Percentiles rank a stretch among this genome's conserved stretches.
Evolutionary conservation across 2,888 invertebrate genomes (phyloP).

Genomic region (Helicoverpa assulta): DNA sequence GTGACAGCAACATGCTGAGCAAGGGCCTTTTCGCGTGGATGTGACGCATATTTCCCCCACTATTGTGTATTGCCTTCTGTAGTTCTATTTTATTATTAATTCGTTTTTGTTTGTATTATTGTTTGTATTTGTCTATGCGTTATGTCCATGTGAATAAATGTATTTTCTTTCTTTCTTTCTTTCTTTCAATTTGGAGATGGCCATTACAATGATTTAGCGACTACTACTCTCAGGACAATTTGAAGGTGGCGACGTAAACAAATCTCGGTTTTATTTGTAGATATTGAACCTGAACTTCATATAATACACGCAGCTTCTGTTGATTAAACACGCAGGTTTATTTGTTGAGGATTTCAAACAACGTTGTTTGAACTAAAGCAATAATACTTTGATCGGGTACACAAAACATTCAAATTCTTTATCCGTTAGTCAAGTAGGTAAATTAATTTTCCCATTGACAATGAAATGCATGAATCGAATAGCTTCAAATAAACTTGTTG

Average conservation of each 20-base stretch:
- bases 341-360: background rate
- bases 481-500: slow-evolving; percentile 25
- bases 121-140: no score
- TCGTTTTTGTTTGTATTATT: no score
- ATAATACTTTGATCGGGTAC: background rate
- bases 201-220: slow-evolving; percentile 51
- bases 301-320: background rate
- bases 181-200: slow-evolving; percentile 54
- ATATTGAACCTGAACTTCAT: slow-evolving; percentile 6
- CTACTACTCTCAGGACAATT: slow-evolving; percentile 46
- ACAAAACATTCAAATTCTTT: background rate
- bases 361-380: no score
- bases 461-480: background rate
- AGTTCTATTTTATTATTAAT: no score
- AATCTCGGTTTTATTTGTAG: slow-evolving; percentile 11
- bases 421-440: background rate
- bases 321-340: background rate
- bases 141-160: no score
- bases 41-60: no score
- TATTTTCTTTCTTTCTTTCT: no score
- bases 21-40: no score
- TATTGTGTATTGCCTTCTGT: no score
- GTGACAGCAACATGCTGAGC: no score
- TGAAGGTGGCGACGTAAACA: slow-evolving; percentile 27
- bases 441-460: background rate